Base-by-base conservation (phyloP, 37 sponge, comb jelly and placozoan species). In the Chondrosia reniformis region DNA sequence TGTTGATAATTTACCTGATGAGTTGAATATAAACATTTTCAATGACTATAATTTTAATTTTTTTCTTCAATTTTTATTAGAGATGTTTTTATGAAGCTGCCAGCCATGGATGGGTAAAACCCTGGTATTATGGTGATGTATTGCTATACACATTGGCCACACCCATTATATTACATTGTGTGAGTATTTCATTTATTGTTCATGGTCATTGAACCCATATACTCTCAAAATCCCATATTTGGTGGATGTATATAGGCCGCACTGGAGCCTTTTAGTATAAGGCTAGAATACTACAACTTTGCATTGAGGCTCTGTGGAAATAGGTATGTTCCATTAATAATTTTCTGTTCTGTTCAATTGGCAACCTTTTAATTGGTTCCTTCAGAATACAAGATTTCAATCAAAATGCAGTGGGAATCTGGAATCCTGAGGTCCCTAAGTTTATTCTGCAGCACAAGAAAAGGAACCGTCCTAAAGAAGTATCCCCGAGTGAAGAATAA, bases 81-180 rank as follows among this genome's bases (percentile, higher is more conserved):
- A 89, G 89, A 55, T 67, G 22, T 54, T 84, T 30, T 80, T 57
- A 33, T 30, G 55, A 76, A 42, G 84, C 59, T 3, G 84, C 79
- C n/a, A n/a, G 39, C n/a, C 13, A 37, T 9, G 89, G 89, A 43
- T 80, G 39, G 67, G 33, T 49, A 31, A 43, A 55, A 37, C 28
- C 56, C 5, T 80, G 64, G 33, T 84, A 84, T 75, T 84, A 89
- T 76, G 84, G 76, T 13, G 84, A 89, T 36, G 52, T 44, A 7
- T 34, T 89, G 4, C 30, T 89, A 10, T 89, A 80, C 44, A 22
- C 77, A 22, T 17, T 89, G 1, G 46, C 61, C 2, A 84, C 84
- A 25, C 84, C 84, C 24, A 45, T 73, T 19, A 3, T 89, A 4
- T 76, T 89, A 30, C 89, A 89, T 56, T 31, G 75, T 37, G 89